Conservation (phyloP, 2,797 vertebrate genomes). For the Sciurus vulgaris region DNA sequence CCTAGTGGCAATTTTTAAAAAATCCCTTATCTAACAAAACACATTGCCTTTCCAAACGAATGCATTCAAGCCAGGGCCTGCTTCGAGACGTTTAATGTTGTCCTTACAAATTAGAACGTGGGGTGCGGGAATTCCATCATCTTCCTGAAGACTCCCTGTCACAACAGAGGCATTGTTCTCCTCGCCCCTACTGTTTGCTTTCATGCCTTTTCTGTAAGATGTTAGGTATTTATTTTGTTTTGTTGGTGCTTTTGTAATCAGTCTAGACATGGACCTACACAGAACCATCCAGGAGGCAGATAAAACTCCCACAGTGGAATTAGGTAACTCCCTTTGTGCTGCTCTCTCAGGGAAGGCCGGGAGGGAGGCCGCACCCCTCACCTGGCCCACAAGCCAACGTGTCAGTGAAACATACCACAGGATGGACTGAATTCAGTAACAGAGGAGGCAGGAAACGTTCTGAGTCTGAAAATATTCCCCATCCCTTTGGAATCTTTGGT, state of each 20-base stretch:
- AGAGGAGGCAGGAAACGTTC: not conserved
- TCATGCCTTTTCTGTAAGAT: slow-evolving; percentile 76
- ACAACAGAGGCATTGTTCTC: slow-evolving; percentile 83
- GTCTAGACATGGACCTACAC: slow-evolving; percentile 81
- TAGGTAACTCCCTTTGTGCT: slow-evolving; percentile 52
- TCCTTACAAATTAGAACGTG: slow-evolving; percentile 80
- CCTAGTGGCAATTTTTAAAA: slow-evolving; percentile 66
- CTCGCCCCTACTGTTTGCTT: slow-evolving; percentile 62
- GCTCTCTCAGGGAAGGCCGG: not conserved
- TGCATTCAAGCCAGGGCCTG: slow-evolving; percentile 83
- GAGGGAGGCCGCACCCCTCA: not conserved
- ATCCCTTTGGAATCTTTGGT: not conserved
- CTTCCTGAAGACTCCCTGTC: slow-evolving; percentile 70
- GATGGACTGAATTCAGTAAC: not conserved
- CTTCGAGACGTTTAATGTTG: slow-evolving; percentile 69
- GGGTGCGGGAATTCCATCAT: slow-evolving; percentile 76
- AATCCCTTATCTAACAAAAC: slow-evolving; percentile 80
- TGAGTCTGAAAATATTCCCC: slow-evolving; percentile 27
- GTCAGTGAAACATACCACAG: not conserved
- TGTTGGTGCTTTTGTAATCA: slow-evolving; percentile 81
- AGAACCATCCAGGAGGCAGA: slow-evolving; percentile 74
- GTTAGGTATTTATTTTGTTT: slow-evolving; percentile 84
- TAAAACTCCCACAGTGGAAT: slow-evolving; percentile 74
- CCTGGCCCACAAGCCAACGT: not conserved
- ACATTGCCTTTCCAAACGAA: slow-evolving; percentile 80